Conservation (phyloP, 2,888 invertebrate species). For the Aporophyla lueneburgensis region DNA sequence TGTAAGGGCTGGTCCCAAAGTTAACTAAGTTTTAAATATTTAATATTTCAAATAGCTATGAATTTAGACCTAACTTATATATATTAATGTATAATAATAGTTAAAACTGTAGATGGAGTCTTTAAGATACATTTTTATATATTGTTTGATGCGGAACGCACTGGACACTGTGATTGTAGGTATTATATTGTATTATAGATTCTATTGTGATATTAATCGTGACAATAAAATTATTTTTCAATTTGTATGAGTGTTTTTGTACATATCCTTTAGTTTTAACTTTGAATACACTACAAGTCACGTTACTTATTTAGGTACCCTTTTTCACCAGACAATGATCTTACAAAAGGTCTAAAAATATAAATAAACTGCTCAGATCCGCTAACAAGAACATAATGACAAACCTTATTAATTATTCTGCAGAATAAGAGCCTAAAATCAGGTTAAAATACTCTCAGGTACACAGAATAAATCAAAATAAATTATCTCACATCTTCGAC, state of each 20-base stretch:
- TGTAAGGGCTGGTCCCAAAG: slow-evolving; percentile 64
- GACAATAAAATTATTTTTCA: slow-evolving; percentile 74
- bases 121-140: slow-evolving; percentile 44
- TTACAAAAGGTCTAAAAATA: slow-evolving; percentile 2
- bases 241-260: slow-evolving; percentile 36
- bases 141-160: slow-evolving; percentile 72
- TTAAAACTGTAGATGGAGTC: slow-evolving; percentile 55
- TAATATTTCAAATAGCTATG: slow-evolving; percentile 27
- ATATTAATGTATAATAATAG: slow-evolving; percentile 26
- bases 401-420: not conserved
- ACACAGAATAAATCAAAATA: slow-evolving; percentile 8
- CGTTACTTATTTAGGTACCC: not conserved
- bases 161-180: slow-evolving; percentile 79
- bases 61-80: slow-evolving; percentile 39
- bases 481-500: not conserved
- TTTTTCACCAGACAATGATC: not conserved
- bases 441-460: not conserved
- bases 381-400: not conserved
- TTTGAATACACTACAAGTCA: not conserved
- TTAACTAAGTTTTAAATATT: slow-evolving; percentile 47
- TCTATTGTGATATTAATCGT: slow-evolving; percentile 74
- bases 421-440: not conserved
- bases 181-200: slow-evolving; percentile 69
- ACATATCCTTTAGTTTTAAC: not conserved
- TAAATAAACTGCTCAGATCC: not conserved